Base-by-base conservation (phyloP, 2,797 vertebrate genomes). In the Rhyacichthys aspro region DNA sequence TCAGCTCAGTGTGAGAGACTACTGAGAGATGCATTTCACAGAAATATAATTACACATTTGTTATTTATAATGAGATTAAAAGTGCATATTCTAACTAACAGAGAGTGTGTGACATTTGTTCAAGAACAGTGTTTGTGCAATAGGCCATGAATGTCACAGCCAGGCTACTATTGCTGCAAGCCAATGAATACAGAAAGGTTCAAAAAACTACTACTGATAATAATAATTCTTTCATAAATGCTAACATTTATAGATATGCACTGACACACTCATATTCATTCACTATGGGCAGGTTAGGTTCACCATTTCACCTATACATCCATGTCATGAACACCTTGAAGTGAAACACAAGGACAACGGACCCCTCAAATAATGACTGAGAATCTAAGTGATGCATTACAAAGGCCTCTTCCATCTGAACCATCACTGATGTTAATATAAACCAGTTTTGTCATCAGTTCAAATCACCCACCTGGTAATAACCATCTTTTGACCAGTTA, bases 401-500 rank as follows among this genome's bases (percentile, higher is more conserved):
- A 68, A 74, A 63, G 19, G 61, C 15, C 50, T 76, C 53, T 67
- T 50, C 62, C 69, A 47, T 50, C 47, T 43, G 48, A 62, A 61
- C 62, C 37, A 15, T 47, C 23, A 44, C 63, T 42, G 47, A 65
- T 72, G 67, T 55, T 46, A 76, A 66, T 59, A 67, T 70, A 55
- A 79, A 71, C 43, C 17, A 38, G 23, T 48, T 43, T 53, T 16
- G 37, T 47, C 19, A 3, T 63, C 48, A 45, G 39, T 53, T 70
- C 55, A 59, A 74, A 74, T 67, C 55, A 58, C 55, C 50, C 23
- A 38, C 32, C 49, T 15, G 54, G 49, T 8, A 65, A 74, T 61
- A 63, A 67, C 58, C 46, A 38, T 48, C 23, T 17, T 81, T 58
- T 64, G 61, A 69, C 56, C 71, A 49, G 8, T 77, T 80, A 55